Percentiles rank a stretch among this genome's conserved stretches.
These are phyloP conservation scores for Lytechinus variegatus DNA, from an alignment of 35 echinoderm and acorn worm genomes.

Conservation along the genomic window DNA sequence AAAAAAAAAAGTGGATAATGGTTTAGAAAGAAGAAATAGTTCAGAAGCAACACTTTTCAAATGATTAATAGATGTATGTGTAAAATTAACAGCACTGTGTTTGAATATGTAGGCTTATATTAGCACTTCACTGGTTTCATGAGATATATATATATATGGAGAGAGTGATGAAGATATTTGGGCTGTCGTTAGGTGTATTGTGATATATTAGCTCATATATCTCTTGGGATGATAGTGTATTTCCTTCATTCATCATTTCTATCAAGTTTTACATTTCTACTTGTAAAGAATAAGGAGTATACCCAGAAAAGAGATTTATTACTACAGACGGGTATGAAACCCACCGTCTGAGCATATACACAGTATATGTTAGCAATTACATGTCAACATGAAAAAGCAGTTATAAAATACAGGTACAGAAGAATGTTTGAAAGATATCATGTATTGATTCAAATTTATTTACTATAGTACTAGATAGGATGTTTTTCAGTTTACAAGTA, in stretches of 20 bases:
- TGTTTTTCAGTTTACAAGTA: background rate
- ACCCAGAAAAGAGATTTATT: background rate
- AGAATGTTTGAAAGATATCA: background rate
- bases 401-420: background rate
- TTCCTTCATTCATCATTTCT: background rate
- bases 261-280: background rate
- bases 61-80: background rate
- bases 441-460: background rate
- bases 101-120: background rate
- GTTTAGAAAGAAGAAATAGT: too few relatives aligned
- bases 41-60: background rate
- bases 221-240: background rate
- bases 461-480: background rate
- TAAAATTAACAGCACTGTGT: background rate
- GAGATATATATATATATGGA: background rate
- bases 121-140: background rate
- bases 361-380: background rate
- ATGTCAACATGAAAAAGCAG: background rate
- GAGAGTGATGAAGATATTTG: background rate
- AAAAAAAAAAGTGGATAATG: background rate
- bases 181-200: background rate
- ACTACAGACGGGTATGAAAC: background rate
- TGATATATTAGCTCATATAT: background rate
- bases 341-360: background rate
- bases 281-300: background rate